Evolutionary conservation across 1,140 invertebrate genomes (phyloP).

Genomic region (Cyrtorhinus lividipennis): DNA sequence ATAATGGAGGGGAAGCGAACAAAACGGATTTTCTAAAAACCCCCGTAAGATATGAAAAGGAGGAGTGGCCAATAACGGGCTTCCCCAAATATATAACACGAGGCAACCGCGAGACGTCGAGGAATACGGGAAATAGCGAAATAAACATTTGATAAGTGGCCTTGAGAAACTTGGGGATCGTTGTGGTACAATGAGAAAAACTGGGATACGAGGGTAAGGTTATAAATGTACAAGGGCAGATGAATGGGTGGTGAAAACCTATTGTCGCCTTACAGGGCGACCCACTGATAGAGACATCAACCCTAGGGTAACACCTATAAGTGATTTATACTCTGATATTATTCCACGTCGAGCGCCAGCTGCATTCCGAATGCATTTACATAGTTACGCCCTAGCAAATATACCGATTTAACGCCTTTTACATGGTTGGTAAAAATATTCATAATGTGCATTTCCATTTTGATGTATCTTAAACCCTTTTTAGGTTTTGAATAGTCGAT

Average conservation of each 20-base stretch:
- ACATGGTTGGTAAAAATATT: too few species aligned
- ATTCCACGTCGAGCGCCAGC: too few species aligned
- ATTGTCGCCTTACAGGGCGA: background rate
- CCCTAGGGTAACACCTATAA: constrained; percentile 1
- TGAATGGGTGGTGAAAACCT: constrained; percentile 7
- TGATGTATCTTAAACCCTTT: too few species aligned
- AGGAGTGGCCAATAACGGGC: background rate
- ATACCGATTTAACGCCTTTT: background rate
- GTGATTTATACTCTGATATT: constrained; percentile 7
- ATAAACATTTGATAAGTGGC: constrained; percentile 7
- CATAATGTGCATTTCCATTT: too few species aligned
- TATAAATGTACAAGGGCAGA: background rate
- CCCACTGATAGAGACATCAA: background rate
- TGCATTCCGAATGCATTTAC: background rate
- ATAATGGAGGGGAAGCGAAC: too few species aligned
- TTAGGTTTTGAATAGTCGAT: too few species aligned
- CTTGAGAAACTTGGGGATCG: background rate
- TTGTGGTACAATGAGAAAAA: background rate
- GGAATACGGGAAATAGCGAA: background rate
- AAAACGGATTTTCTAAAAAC: too few species aligned
- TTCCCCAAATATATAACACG: constrained; percentile 5
- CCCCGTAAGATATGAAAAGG: background rate
- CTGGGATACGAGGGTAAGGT: background rate
- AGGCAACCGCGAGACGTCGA: background rate
- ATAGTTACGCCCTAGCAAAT: constrained; percentile 7